Evolutionary conservation across 2,888 invertebrate genomes (phyloP), one percentile per base, ranked within the genome.

Genomic region (Gymnosoma rotundatum): DNA sequence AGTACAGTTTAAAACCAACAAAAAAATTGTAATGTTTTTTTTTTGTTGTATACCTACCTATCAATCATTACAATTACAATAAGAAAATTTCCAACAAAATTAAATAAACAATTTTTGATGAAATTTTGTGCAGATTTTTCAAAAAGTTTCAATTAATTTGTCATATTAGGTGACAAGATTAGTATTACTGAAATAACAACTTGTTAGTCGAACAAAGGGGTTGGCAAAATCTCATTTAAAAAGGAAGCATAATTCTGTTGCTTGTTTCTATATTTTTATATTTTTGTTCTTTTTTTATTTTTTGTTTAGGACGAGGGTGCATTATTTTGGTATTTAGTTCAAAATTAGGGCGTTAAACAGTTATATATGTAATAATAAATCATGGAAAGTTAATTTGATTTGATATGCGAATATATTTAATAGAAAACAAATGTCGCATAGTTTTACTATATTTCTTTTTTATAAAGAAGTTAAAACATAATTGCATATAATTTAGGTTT

Each of bases 311-410:
- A 36, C 0, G 56, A 61, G 61, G 73, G 60, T 80, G 54, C 16
- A 36, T 36, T 12, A 50, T 67, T 16, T 52, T 2, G 16, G 58
- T 72, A 66, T 56, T 67, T 56, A 63, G 45, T 25, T 0, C 6
- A 66, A 60, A 84, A 78, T 78, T 70, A 78, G 78, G 78, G 81
- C 84, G 73, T 74, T 81, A 70, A 83, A 80, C 56, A 54, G 54
- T 83, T 84, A 69, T 69, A 54, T 54, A 32, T 38, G 76, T 66
- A 52, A 69, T 81, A 72, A 84, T 81, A 84, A 80, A 84, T 84
- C 78, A 81, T 70, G 18, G 38, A 20, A 78, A 83, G 66, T 66
- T 72, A 72, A 61, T 72, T 60, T 67, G 21, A 83, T 83, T 82
- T 21, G 78, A 45, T 82, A 61, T 73, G 82, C 72, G 78, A 78